phyloP scores from a whole-genome alignment of 1,140 invertebrate genomes.

The Tetramorium simillimum region DNA sequence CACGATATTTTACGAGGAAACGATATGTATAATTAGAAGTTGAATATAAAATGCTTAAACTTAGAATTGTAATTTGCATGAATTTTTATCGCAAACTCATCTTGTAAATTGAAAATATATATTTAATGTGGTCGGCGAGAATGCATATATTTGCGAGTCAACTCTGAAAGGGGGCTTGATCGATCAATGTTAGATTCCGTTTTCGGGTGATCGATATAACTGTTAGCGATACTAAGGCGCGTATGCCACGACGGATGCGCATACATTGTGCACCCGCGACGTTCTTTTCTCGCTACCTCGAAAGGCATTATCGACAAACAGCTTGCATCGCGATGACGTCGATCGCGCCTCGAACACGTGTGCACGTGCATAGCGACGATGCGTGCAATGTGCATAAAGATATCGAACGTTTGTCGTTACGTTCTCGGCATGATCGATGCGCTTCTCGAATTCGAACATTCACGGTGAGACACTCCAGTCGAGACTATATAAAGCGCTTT shows the following conservation, averaged over 20 bases:
- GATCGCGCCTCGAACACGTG: slow-evolving; percentile 39
- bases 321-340: slow-evolving; percentile 60
- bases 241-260: slow-evolving; percentile 41
- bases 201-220: slow-evolving; percentile 32
- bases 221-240: slow-evolving; percentile 36
- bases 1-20: not conserved
- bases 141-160: not conserved
- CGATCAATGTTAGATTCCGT: slow-evolving; percentile 32
- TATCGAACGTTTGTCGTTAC: slow-evolving; percentile 50
- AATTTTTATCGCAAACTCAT: not conserved
- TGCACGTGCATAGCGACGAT: slow-evolving; percentile 4
- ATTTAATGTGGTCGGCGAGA: not conserved
- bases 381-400: slow-evolving; percentile 42
- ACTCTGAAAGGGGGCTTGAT: slow-evolving; percentile 17
- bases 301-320: slow-evolving; percentile 57
- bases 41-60: not conserved
- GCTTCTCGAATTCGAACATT: slow-evolving; percentile 37
- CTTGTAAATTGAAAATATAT: slow-evolving; percentile 13
- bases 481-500: slow-evolving; percentile 18
- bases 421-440: slow-evolving; percentile 28
- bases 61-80: not conserved
- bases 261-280: slow-evolving; percentile 34
- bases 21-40: not conserved
- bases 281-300: slow-evolving; percentile 37
- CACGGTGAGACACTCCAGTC: not conserved